These are phyloP conservation scores for Scophthalmus maximus DNA, from an alignment of 2,113 vertebrate genomes.

Conservation along the genomic window DNA sequence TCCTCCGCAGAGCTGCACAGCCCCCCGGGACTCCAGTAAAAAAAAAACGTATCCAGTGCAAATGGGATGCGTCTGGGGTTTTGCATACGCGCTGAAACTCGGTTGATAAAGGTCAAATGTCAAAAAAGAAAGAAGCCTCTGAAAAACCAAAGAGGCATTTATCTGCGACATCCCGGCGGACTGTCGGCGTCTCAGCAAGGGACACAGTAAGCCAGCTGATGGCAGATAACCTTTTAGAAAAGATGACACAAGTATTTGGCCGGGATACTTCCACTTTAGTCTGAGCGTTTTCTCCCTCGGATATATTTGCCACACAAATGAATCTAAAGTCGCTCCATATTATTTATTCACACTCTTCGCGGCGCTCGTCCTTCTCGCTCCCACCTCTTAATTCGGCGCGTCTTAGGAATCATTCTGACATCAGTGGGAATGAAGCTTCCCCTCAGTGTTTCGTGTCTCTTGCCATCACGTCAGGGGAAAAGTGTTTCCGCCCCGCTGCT, in stretches of 20 bases:
- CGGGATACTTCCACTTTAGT: conserved; percentile 8
- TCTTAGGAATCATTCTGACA: conserved; percentile 58
- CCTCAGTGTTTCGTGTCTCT: conserved; percentile 63
- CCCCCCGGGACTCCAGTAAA: conserved; percentile 14
- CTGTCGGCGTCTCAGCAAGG: conserved; percentile 33
- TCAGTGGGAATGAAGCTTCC: conserved; percentile 59
- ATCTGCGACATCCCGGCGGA: conserved; percentile 38
- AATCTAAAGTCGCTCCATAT: neutral
- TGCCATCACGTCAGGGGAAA: conserved; percentile 51
- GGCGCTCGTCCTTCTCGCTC: conserved; percentile 11
- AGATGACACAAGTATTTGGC: conserved; percentile 24
- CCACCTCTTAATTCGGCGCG: conserved; percentile 43
- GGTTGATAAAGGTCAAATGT: conserved; percentile 42
- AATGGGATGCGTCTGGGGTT: neutral
- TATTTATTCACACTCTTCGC: conserved; percentile 29
- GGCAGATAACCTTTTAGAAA: conserved; percentile 58
- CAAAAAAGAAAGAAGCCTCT: conserved; percentile 24
- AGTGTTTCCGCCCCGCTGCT: conserved; percentile 52
- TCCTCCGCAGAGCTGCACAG: conserved; percentile 24
- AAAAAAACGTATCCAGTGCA: neutral
- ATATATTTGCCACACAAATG: too few relatives aligned
- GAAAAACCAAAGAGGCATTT: conserved; percentile 25
- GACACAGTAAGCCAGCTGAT: conserved; percentile 21
- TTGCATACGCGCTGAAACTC: conserved; percentile 22
- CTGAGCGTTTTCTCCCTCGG: neutral